These are phyloP conservation scores for Leptodactylus fuscus DNA, from an alignment of 2,113 vertebrate species.

Conservation along the genomic window DNA sequence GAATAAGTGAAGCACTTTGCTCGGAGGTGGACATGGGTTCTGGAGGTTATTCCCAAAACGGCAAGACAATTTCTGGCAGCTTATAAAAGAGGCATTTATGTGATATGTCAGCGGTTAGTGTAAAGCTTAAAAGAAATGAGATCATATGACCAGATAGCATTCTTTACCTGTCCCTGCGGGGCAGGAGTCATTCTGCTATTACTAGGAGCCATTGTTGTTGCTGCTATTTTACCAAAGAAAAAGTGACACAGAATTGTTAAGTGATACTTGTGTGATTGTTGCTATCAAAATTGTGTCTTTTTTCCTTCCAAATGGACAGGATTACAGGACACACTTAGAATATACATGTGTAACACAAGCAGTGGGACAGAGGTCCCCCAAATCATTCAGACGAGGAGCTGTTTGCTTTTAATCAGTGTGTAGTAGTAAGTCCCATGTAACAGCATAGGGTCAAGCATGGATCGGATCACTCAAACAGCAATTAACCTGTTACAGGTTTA, in stretches of 20 bases:
- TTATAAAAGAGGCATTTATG: constrained; percentile 92
- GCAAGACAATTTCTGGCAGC: constrained; percentile 87
- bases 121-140: constrained; percentile 84
- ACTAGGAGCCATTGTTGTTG: constrained; percentile 84
- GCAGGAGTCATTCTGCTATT: constrained; percentile 83
- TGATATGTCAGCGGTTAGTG: constrained; percentile 84
- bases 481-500: constrained; percentile 36
- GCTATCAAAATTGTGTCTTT: constrained; percentile 77
- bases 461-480: constrained; percentile 40
- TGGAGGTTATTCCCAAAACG: constrained; percentile 78
- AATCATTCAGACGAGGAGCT: constrained; percentile 6
- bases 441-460: constrained; percentile 28
- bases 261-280: constrained; percentile 94
- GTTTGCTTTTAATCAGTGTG: constrained; percentile 1
- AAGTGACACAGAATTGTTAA: constrained; percentile 83
- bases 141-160: constrained; percentile 87
- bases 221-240: constrained; percentile 80
- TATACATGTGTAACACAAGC: constrained; percentile 58
- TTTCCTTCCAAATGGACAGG: constrained; percentile 61
- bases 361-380: neutral
- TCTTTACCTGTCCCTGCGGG: constrained; percentile 79
- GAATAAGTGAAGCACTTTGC: constrained; percentile 76
- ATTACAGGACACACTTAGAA: constrained; percentile 59
- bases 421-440: constrained; percentile 34
- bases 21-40: constrained; percentile 80